These are phyloP conservation scores for Aldrovandia affinis DNA, from an alignment of 2,797 vertebrate species.

Conservation along the genomic window DNA sequence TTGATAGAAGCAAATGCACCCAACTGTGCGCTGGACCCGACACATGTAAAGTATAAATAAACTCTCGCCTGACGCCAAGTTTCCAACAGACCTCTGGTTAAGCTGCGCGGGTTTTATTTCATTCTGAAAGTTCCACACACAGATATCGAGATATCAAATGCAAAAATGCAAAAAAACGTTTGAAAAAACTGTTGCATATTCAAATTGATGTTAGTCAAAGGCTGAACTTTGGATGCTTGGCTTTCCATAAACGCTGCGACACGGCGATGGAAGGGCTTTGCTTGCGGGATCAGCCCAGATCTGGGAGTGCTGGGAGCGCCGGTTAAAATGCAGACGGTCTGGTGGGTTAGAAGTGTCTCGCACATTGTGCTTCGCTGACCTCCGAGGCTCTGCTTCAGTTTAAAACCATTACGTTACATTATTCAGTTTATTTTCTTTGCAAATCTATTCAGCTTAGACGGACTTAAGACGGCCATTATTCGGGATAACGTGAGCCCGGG, in stretches of 20 bases:
- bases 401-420: slow-evolving; percentile 5
- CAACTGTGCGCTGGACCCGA: slow-evolving; percentile 72
- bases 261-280: neutral
- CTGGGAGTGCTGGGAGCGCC: neutral
- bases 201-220: slow-evolving; percentile 27
- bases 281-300: neutral
- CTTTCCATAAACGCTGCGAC: neutral
- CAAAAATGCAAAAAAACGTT: slow-evolving; percentile 57
- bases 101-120: slow-evolving; percentile 66
- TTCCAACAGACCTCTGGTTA: slow-evolving; percentile 69
- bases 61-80: slow-evolving; percentile 66
- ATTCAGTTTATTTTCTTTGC: slow-evolving; percentile 12
- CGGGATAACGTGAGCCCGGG: neutral
- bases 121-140: slow-evolving; percentile 62
- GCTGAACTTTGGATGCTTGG: neutral
- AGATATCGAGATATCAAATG: slow-evolving; percentile 63
- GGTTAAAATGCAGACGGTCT: neutral
- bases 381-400: slow-evolving; percentile 8
- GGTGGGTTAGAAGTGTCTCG: neutral
- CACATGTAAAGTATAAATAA: slow-evolving; percentile 79
- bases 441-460: neutral
- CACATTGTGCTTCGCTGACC: neutral
- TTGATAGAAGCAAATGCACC: slow-evolving; percentile 74
- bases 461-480: slow-evolving; percentile 4
- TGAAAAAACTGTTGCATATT: slow-evolving; percentile 39